These are phyloP conservation scores for Limnephilus marmoratus DNA, from an alignment of 2,888 invertebrate genomes.

Conservation along the genomic window DNA sequence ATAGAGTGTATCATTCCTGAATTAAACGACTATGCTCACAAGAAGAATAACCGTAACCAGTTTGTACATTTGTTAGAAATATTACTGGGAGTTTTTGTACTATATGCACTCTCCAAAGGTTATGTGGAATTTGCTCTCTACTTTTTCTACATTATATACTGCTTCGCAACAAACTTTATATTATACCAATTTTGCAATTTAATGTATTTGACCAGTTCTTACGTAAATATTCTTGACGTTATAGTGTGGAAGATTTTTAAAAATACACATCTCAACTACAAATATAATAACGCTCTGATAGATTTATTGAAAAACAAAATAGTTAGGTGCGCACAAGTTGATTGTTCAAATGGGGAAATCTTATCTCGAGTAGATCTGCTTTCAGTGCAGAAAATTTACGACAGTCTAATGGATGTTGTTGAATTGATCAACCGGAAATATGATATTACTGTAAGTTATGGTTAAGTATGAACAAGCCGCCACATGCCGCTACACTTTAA, in stretches of 20 bases:
- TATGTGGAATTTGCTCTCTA: not conserved
- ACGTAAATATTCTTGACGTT: not conserved
- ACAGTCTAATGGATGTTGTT: not conserved
- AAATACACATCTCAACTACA: not conserved
- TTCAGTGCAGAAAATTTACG: not conserved
- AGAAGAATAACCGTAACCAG: not conserved
- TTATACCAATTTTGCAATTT: not conserved
- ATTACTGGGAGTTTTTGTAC: not conserved
- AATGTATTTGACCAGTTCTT: not conserved
- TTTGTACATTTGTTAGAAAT: not conserved
- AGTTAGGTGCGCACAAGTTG: not conserved
- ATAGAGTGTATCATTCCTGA: not conserved
- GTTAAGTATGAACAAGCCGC: no score
- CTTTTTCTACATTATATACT: not conserved
- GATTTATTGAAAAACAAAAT: not conserved
- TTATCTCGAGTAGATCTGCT: not conserved
- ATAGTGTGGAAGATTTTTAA: not conserved
- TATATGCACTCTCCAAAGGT: not conserved
- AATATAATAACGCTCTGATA: not conserved
- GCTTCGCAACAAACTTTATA: not conserved
- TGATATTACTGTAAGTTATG: not conserved
- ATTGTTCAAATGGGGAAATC: not conserved
- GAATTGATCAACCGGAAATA: not conserved
- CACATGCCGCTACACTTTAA: no score
- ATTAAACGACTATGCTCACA: not conserved